Evolutionary conservation across 2,113 vertebrate genomes (phyloP), one percentile per base, ranked within the genome.

Genomic region (Chaetodon trifascialis): DNA sequence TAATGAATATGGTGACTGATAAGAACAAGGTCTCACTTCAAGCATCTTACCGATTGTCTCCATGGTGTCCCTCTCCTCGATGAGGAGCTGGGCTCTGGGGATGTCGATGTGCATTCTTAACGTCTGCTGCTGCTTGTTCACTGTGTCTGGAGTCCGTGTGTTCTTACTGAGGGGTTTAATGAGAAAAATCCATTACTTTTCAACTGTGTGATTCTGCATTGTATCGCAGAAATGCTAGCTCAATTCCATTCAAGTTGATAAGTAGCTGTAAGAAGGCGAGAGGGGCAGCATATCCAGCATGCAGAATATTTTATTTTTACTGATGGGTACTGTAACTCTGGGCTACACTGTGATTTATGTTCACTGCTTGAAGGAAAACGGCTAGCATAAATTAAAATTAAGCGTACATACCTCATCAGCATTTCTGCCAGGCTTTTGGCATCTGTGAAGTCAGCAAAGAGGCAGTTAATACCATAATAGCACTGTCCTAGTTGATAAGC

Each of bases 361-460:
- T 51, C 21, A 7, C 25, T 66, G 55, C 79, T 90, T 80, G 85
- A 86, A 85, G 68, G 59, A 70, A 88, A 80, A 49, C 76, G 71
- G 78, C n/a, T 4, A 59, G 79, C 51, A 80, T 89, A 84, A 88
- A 92, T 93, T 79, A 76, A 85, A 82, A 92, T 86, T 86, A 83
- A 69, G 75, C 74, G 59, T 69, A 90, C 94, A 95, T 96, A 99
- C 98, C 98, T 99, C 97, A 99, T 99, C 77, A 99, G 96, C 98
- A 99, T 99, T 95, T 99, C 98, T 10, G 98, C 98, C 89, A 99
- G 95, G 92, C 98, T 99, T 93, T 99, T 99, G 66, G 98, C 98
- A 97, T 99, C 98, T 99, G 95, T 83, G 90, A 95, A 91, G 94
- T 91, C 96, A 95, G 94, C 90, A 96, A 79, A 87, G 87, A 88